A percentile compares a stretch with the other conserved stretches of the same genome.
Conservation (phyloP, 2,888 invertebrate genomes). For the Stratiomys singularior region DNA sequence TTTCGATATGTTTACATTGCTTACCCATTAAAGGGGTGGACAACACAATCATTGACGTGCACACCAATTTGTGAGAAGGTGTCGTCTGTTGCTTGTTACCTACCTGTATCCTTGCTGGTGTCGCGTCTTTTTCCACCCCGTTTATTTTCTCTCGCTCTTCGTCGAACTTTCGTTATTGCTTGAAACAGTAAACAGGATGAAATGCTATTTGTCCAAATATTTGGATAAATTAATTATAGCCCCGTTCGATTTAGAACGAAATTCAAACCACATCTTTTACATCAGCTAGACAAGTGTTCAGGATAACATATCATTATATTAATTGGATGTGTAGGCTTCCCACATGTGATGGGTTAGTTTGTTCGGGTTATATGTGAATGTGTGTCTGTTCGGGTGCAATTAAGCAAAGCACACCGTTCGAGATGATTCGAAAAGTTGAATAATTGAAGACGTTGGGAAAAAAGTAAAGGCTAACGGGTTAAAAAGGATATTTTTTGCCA, state of each 20-base stretch:
- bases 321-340: slow-evolving; percentile 30
- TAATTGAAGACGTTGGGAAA: not conserved
- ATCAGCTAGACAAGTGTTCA: not conserved
- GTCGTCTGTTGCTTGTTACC: slow-evolving; percentile 2
- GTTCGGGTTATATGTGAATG: not conserved
- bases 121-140: not conserved
- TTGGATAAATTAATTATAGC: slow-evolving; percentile 40
- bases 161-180: too few relatives aligned
- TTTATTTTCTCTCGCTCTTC: not conserved
- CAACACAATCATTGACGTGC: slow-evolving; percentile 14
- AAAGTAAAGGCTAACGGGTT: too few relatives aligned
- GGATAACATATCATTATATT: slow-evolving; percentile 44
- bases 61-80: not conserved
- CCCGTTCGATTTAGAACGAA: not conserved
- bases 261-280: not conserved
- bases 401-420: not conserved
- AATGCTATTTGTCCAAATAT: slow-evolving; percentile 44
- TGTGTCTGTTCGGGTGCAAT: not conserved
- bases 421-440: not conserved
- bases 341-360: not conserved
- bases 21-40: slow-evolving; percentile 42
- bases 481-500: too few relatives aligned
- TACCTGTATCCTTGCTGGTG: not conserved
- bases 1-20: slow-evolving; percentile 35
- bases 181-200: slow-evolving; percentile 46